Evolutionary conservation across 35 echinoderm and acorn worm species (phyloP).

Genomic region (Apostichopus californicus): DNA sequence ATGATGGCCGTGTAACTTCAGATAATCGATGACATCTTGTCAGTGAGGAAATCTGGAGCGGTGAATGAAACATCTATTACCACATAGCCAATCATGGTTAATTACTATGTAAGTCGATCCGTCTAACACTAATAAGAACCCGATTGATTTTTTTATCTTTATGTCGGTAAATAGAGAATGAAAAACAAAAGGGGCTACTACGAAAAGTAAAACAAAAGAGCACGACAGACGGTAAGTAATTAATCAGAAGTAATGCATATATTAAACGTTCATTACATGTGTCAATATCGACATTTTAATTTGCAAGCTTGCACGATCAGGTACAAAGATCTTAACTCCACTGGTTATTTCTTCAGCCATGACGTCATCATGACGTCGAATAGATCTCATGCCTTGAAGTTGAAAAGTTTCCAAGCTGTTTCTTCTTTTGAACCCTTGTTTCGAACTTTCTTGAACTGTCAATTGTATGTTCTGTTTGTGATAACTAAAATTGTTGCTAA

Average conservation of each 20-base stretch:
- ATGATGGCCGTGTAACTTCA: background rate
- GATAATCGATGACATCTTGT: background rate
- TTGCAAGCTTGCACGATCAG: background rate
- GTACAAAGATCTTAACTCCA: background rate
- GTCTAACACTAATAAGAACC: background rate
- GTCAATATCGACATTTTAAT: background rate
- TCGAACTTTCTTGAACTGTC: too few relatives aligned
- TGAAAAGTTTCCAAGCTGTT: too few relatives aligned
- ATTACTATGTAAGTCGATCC: background rate
- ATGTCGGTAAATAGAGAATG: too few relatives aligned
- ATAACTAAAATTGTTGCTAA: too few relatives aligned
- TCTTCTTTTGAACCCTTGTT: too few relatives aligned
- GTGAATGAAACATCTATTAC: background rate
- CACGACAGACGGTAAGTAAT: background rate
- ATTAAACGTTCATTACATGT: background rate
- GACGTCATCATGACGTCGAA: background rate
- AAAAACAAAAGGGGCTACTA: background rate
- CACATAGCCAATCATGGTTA: background rate
- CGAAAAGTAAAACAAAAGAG: background rate
- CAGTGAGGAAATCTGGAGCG: background rate
- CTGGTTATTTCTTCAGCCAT: background rate
- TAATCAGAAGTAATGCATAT: background rate
- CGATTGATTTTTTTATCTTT: too few relatives aligned
- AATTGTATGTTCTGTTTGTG: too few relatives aligned
- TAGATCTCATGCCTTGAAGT: too few relatives aligned